phyloP scores from a whole-genome alignment of 2,113 vertebrate genomes.

The Mus spicilegus region DNA sequence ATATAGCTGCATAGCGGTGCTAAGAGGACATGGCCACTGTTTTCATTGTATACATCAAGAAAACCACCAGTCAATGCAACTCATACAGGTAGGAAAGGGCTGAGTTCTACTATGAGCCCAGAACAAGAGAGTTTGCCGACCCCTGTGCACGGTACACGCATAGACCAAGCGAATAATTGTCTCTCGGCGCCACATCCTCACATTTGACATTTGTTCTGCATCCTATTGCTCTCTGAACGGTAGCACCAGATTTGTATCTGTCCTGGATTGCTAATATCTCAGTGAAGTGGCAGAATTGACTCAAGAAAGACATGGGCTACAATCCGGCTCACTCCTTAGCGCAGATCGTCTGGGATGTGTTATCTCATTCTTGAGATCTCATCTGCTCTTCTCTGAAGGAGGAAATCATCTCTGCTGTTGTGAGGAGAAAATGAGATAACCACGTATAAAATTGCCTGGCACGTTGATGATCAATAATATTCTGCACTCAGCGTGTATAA shows the following conservation, averaged over 20 bases:
- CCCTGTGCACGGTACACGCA: not conserved
- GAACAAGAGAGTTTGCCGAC: not conserved
- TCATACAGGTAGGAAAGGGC: not conserved
- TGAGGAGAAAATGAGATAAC: constrained; percentile 48
- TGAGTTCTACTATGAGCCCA: not conserved
- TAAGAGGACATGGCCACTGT: not conserved
- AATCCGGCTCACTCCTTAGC: not conserved
- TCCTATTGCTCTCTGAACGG: not conserved
- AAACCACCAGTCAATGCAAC: not conserved
- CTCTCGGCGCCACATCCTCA: not conserved
- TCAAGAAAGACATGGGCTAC: not conserved
- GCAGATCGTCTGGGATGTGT: not conserved
- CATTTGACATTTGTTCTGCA: not conserved
- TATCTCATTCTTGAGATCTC: not conserved
- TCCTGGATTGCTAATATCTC: not conserved
- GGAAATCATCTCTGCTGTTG: not conserved
- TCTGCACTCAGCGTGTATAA: not conserved
- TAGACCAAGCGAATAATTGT: not conserved
- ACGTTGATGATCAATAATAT: not conserved
- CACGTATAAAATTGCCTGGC: not conserved
- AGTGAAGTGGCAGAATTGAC: not conserved
- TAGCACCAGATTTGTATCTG: not conserved
- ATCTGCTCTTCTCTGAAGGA: not conserved
- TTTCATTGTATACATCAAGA: not conserved
- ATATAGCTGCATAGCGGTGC: not conserved